Base-by-base conservation (phyloP, 2,113 vertebrate genomes). In the Anser brachyrhynchus region DNA sequence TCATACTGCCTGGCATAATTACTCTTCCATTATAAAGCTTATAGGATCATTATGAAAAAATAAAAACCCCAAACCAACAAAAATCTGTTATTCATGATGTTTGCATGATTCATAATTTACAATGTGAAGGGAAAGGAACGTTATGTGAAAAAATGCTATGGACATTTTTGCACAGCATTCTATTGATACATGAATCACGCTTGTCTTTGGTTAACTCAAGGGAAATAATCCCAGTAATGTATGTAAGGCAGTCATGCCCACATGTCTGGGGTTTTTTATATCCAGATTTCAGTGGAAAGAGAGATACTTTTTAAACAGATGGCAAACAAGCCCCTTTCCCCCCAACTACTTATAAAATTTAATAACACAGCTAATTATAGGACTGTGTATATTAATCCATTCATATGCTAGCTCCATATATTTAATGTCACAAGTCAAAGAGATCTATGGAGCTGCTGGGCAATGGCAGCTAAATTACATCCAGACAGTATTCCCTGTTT, bases 301-400 rank as follows among this genome's bases (percentile, higher is more conserved):
- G 69, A 94, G 90, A 96, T 90, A 77, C 90, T 94, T 96, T 91
- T 86, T 92, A 86, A 96, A 96, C 95, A 97, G 95, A 96, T 97
- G 95, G 93, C 92, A 94, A 96, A 86, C 90, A 88, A 96, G 61
- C 79, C 90, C 92, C 70, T 93, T 96, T 93, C 79, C 74, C 87
- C 83, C 35, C 61, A 95, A 54, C 85, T 90, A 92, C 88, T 96
- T 95, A 80, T 73, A 88, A 94, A 95, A 94, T 96, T 93, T 95
- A 97, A 97, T 96, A 93, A 96, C 85, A 67, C 26, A 65, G 85
- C 94, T 97, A 97, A 96, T 94, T 96, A 96, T 96, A 97, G 93
- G 84, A 84, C 66, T 0, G 2, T 71, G 85, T 80, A 90, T 84
- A 83, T 88, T 93, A 95, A 95, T 95, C 79, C 79, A 73, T 90